A percentile compares a stretch with the other conserved stretches of the same genome.
These are phyloP conservation scores for Nomada fucata DNA, from an alignment of 2,888 invertebrate genomes.

Conservation along the genomic window DNA sequence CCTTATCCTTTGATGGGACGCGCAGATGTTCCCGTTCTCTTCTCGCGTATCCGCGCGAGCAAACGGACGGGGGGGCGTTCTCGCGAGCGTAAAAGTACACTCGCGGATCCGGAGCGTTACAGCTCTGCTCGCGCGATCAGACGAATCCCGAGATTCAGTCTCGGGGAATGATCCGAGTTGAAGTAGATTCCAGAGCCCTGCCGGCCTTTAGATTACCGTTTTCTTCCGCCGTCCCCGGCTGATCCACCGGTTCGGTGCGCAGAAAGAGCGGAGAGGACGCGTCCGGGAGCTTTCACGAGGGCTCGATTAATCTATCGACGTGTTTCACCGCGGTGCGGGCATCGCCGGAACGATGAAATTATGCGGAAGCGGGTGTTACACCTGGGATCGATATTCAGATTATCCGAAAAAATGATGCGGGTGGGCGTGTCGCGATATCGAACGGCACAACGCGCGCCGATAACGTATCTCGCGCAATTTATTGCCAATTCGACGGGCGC, in stretches of 20 bases:
- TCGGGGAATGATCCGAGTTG: slow-evolving; percentile 49
- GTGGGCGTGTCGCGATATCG: slow-evolving; percentile 40
- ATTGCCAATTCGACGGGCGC: slow-evolving; percentile 34
- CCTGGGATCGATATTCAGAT: slow-evolving; percentile 65
- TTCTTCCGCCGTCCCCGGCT: not conserved
- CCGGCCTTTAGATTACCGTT: not conserved
- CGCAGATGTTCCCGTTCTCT: not conserved
- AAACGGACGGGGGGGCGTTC: slow-evolving; percentile 12
- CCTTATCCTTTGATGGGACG: not conserved
- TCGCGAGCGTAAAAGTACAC: slow-evolving; percentile 16
- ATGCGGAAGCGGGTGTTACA: slow-evolving; percentile 53
- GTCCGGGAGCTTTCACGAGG: not conserved
- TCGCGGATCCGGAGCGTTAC: not conserved
- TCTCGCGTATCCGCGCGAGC: slow-evolving; percentile 1
- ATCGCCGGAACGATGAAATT: slow-evolving; percentile 30
- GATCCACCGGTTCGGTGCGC: slow-evolving; percentile 9
- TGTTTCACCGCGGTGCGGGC: slow-evolving; percentile 24
- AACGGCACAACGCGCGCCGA: slow-evolving; percentile 28
- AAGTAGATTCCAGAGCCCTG: slow-evolving; percentile 39
- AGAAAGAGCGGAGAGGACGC: not conserved
- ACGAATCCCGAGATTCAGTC: slow-evolving; percentile 16
- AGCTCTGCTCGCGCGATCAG: slow-evolving; percentile 44
- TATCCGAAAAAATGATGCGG: slow-evolving; percentile 61
- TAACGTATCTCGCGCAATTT: slow-evolving; percentile 44
- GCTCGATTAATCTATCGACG: not conserved